phyloP scores from a whole-genome alignment of 2,113 vertebrate genomes.

The Propithecus coquereli region DNA sequence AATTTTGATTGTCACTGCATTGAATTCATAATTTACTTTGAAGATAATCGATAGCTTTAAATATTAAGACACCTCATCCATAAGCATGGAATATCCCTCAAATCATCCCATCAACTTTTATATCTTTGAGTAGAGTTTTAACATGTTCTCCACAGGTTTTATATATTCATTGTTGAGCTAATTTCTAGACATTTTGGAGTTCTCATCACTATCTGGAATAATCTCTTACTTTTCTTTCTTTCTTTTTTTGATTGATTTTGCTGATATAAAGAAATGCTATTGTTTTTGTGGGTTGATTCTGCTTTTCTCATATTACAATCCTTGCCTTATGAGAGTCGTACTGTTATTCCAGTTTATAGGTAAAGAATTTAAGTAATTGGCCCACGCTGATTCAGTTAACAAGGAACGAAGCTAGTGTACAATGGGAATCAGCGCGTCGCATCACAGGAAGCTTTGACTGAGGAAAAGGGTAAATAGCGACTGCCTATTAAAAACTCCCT shows the following conservation, averaged over 20 bases:
- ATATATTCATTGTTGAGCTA: neutral
- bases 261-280: neutral
- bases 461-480: neutral
- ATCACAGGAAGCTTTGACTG: neutral
- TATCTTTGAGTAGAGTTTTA: neutral
- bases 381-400: neutral
- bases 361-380: neutral
- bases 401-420: rapidly evolving
- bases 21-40: neutral
- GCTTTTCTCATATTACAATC: neutral
- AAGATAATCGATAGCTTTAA: neutral
- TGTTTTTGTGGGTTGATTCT: neutral
- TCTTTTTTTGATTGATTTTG: neutral
- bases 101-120: neutral
- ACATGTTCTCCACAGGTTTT: neutral
- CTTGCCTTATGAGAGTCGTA: neutral
- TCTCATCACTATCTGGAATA: neutral
- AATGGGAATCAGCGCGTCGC: neutral
- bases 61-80: neutral
- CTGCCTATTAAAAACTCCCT: neutral
- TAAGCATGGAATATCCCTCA: neutral
- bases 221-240: no score
- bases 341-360: neutral
- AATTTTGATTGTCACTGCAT: neutral
- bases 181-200: neutral